Evolutionary conservation across 2,888 invertebrate genomes (phyloP).

Genomic region (Julus scanicus): DNA sequence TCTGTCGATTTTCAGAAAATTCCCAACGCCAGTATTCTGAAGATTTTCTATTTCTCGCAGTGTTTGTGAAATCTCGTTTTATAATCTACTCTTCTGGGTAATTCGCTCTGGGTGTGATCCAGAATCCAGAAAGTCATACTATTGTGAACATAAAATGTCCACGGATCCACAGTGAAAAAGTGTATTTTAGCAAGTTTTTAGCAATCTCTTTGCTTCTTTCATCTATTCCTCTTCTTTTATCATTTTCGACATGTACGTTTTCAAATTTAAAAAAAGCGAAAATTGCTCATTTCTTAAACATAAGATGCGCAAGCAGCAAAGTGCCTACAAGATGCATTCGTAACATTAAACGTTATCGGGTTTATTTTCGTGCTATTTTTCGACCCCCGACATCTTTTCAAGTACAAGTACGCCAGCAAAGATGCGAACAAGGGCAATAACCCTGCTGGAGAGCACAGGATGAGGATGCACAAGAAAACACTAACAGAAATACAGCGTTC

Average conservation of each 20-base stretch:
- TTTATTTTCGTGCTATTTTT: background rate
- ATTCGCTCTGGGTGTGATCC: background rate
- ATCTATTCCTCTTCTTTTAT: background rate
- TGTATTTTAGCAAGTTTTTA: background rate
- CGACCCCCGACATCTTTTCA: conserved; percentile 21
- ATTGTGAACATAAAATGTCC: background rate
- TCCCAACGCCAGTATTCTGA: too few species aligned
- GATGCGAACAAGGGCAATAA: conserved; percentile 10
- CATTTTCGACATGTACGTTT: background rate
- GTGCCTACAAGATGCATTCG: background rate
- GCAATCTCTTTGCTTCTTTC: background rate
- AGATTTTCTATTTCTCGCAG: too few species aligned
- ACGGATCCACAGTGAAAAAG: background rate
- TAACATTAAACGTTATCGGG: background rate
- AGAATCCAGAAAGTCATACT: background rate
- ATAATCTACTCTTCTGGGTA: background rate
- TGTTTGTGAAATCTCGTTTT: background rate
- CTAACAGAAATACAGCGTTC: background rate
- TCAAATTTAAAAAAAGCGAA: background rate
- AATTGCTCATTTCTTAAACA: background rate
- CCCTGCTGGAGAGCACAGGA: background rate
- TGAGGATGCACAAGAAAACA: background rate
- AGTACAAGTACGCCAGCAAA: background rate
- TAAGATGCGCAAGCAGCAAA: background rate
- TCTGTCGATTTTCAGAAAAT: too few species aligned